Conservation (phyloP, 1,140 invertebrate genomes). For the Drosophila pallidifrons region DNA sequence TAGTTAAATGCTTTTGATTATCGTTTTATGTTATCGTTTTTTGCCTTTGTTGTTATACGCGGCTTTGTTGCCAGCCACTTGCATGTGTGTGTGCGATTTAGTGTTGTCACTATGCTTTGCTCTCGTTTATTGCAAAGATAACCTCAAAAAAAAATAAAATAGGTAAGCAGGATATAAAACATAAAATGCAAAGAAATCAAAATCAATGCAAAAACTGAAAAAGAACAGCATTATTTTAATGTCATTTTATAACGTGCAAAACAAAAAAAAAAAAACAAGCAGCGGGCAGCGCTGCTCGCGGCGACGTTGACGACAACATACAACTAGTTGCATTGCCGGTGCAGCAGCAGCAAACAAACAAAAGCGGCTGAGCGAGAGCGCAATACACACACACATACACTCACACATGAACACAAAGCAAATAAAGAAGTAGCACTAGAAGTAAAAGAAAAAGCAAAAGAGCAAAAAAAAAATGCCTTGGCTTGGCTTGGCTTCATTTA, state of each 20-base stretch:
- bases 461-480: neutral
- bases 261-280: slow-evolving; percentile 9
- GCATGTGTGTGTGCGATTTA: neutral
- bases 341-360: slow-evolving; percentile 37
- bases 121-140: neutral
- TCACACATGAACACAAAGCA: neutral
- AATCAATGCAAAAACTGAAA: no score
- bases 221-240: neutral
- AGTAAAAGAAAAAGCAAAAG: slow-evolving; percentile 1
- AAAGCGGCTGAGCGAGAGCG: slow-evolving; percentile 5
- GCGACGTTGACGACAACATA: slow-evolving; percentile 3
- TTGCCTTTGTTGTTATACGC: slow-evolving; percentile 48
- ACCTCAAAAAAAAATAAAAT: slow-evolving; percentile 6
- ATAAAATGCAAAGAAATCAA: neutral
- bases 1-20: slow-evolving; percentile 56
- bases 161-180: neutral
- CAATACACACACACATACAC: neutral
- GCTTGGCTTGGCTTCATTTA: slow-evolving; percentile 3
- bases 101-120: slow-evolving; percentile 10
- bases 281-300: slow-evolving; percentile 9
- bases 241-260: slow-evolving; percentile 12
- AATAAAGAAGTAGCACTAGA: slow-evolving; percentile 10
- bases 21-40: slow-evolving; percentile 53
- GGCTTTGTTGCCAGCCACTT: slow-evolving; percentile 23
- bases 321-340: slow-evolving; percentile 61